Conservation (phyloP, 2,113 vertebrate species). For the Columba janthina region DNA sequence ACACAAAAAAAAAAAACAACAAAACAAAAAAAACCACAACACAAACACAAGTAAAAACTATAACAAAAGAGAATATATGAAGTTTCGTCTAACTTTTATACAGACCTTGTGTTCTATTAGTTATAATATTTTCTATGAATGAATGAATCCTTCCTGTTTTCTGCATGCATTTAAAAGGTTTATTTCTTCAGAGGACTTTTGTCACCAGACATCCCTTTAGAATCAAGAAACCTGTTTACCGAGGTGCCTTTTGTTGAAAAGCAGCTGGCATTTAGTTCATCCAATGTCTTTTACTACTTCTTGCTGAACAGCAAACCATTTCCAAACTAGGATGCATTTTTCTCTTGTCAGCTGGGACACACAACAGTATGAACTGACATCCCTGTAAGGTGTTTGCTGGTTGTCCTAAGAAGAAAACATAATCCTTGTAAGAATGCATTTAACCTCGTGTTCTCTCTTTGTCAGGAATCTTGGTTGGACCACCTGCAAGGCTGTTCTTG, state of each 20-base stretch:
- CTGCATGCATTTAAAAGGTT: fast-evolving
- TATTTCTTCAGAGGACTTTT: neutral
- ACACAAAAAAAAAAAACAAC: no score
- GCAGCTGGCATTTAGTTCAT: neutral
- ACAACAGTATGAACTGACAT: neutral
- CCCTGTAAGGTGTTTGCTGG: neutral
- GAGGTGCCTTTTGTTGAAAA: neutral
- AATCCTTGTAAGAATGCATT: neutral
- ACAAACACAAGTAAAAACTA: neutral
- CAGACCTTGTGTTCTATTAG: fast-evolving
- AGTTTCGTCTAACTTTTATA: neutral
- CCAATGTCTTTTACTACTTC: neutral
- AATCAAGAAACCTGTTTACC: neutral
- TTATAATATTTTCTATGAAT: neutral
- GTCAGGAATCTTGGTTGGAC: neutral
- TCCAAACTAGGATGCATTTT: neutral
- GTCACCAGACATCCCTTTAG: neutral
- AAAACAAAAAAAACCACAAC: no score
- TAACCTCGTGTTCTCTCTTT: neutral
- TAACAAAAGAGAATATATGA: neutral
- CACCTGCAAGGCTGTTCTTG: neutral
- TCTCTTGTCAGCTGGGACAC: neutral
- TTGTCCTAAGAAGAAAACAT: neutral
- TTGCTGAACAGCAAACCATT: neutral
- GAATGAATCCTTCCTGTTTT: neutral